Base-by-base conservation (phyloP, 92 coral and sea anemone species). In the Ricordea florida region DNA sequence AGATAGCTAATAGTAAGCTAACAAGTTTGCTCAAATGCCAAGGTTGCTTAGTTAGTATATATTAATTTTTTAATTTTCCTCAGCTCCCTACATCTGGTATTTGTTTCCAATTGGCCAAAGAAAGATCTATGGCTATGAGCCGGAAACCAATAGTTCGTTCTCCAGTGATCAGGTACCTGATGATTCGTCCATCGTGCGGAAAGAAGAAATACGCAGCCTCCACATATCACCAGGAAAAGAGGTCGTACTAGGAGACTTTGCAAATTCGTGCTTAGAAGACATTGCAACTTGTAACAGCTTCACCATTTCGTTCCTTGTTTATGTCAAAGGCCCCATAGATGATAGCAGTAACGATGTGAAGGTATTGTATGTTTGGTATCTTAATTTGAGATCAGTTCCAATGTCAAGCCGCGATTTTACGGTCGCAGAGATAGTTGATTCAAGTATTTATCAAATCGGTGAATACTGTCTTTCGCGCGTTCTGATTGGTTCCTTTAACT, bases 61-160 rank as follows among this genome's bases (percentile, higher is more conserved):
- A n/a, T n/a, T n/a, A n/a, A n/a, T n/a, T n/a, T n/a, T n/a, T n/a
- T n/a, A n/a, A n/a, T n/a, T n/a, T n/a, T n/a, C n/a, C n/a, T n/a
- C n/a, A n/a, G n/a, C n/a, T n/a, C n/a, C 66, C 66, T 59, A 21
- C 21, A 7, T 36, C 3, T 59, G 66, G 47, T 59, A 59, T 21
- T 21, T 59, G 44, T 59, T 59, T 59, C 66, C 66, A 8, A 21
- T 16, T 4, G 66, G 66, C 24, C 45, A 27, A 35, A 59, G 37
- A 10, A 44, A 47, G 45, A 10, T 59, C 20, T 59, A 59, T 20
- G 46, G 66, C 24, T 59, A 59, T 34, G 66, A 59, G 25, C 32
- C 66, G 24, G 15, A 18, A 2, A 31, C 46, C 20, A 59, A 59
- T 20, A 27, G 20, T 17, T 59, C 66, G 1, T 59, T 59, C 37